These are phyloP conservation scores for Luidia sarsii DNA, from an alignment of 53 echinoderm and acorn worm species.

Conservation along the genomic window DNA sequence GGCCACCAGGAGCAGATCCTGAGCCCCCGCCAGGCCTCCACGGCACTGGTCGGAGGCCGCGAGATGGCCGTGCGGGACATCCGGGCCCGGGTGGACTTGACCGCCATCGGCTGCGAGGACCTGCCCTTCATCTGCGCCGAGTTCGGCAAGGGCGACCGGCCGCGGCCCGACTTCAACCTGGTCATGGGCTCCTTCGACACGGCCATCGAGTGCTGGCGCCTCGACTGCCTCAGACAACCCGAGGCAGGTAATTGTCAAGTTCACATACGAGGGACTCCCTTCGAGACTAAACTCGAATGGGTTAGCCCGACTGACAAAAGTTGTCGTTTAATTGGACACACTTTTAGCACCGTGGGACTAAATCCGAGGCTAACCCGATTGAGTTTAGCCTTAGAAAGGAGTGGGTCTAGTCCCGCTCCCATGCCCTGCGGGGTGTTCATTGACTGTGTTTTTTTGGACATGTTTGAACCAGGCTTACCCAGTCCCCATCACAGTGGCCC, in stretches of 20 bases:
- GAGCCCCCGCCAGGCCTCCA: conserved; percentile 38
- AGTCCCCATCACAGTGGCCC: no score
- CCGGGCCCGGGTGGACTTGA: conserved; percentile 52
- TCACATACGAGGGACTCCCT: no score
- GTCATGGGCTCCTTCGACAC: conserved; percentile 30
- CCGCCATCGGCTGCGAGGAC: conserved; percentile 62
- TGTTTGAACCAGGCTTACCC: no score
- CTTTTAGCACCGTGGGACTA: no score
- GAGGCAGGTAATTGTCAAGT: conserved; percentile 20
- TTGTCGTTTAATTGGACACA: no score
- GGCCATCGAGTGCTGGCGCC: conserved; percentile 46
- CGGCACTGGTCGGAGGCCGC: conserved; percentile 17
- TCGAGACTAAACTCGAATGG: no score
- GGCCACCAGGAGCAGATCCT: conserved; percentile 70
- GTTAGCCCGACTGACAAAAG: no score
- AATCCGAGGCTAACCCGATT: no score
- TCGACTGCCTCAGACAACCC: conserved; percentile 7
- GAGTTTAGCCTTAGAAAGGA: no score
- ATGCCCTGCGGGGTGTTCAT: no score
- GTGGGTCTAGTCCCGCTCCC: no score
- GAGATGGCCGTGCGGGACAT: conserved; percentile 49
- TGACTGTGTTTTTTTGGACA: no score
- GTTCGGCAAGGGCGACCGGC: conserved; percentile 72
- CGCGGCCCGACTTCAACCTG: conserved; percentile 69
- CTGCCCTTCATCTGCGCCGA: conserved; percentile 76